These are phyloP conservation scores for Garrulus glandarius DNA, from an alignment of 2,797 vertebrate species.

Conservation along the genomic window DNA sequence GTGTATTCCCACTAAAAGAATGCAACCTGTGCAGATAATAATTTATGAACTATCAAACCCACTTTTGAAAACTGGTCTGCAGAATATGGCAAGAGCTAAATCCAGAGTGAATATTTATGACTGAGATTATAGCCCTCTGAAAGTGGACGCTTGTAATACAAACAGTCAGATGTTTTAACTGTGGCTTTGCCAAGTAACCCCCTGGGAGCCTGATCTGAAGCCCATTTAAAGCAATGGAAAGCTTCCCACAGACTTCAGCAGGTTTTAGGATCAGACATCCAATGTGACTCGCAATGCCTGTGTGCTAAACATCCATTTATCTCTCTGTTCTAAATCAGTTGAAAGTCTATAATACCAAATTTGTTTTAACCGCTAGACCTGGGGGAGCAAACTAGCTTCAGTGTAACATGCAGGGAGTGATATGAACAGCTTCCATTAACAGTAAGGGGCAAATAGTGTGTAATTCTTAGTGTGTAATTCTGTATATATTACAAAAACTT, in stretches of 20 bases:
- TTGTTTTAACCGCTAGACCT: conserved; percentile 16
- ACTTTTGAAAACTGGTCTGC: not conserved
- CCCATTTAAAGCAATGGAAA: not conserved
- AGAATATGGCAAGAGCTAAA: not conserved
- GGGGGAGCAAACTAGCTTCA: not conserved
- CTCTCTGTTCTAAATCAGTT: not conserved
- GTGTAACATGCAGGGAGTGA: not conserved
- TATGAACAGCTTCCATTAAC: conserved; percentile 30
- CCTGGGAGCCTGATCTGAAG: not conserved
- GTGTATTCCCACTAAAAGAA: not conserved
- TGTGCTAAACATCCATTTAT: conserved; percentile 20
- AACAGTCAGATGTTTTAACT: conserved; percentile 3
- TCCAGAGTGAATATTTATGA: not conserved
- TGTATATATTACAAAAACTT: conserved; percentile 22
- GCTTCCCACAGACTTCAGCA: not conserved
- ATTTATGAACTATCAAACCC: not conserved
- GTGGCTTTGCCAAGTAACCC: not conserved
- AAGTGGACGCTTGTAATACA: not conserved
- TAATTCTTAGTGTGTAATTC: conserved; percentile 1
- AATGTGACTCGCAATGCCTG: not conserved
- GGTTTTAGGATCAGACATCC: not conserved
- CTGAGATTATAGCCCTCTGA: not conserved
- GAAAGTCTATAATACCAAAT: not conserved
- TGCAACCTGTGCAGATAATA: not conserved
- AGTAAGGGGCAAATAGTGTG: not conserved